Conservation (phyloP, 2,113 vertebrate genomes). For the Cranoglanis bouderius region DNA sequence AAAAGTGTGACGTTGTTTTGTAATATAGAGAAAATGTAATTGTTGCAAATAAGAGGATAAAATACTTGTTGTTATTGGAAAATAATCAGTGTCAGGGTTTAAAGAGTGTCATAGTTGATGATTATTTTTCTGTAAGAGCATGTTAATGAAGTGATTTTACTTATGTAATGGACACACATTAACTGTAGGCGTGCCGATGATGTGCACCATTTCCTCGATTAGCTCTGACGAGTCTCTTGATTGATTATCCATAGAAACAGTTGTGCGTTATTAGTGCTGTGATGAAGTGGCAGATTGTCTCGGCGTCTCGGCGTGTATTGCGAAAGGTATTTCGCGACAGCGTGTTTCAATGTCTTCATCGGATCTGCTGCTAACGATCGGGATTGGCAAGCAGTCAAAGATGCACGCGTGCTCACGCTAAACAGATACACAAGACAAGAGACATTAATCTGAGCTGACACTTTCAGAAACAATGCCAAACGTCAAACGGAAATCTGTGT, state of each 20-base stretch:
- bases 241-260: background rate
- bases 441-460: background rate
- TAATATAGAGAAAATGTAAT: background rate
- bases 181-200: background rate
- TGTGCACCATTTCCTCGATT: background rate
- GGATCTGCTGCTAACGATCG: conserved; percentile 11
- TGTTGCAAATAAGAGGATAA: background rate
- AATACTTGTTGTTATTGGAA: background rate
- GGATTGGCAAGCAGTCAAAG: conserved; percentile 30
- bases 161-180: background rate
- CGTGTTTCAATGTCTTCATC: background rate
- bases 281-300: conserved; percentile 13
- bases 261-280: background rate
- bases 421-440: conserved; percentile 19
- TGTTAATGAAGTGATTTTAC: background rate
- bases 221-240: background rate
- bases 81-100: background rate
- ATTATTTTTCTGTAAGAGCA: too few relatives aligned
- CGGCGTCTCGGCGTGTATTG: background rate
- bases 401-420: conserved; percentile 4
- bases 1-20: background rate
- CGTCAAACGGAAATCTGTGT: conserved; percentile 34
- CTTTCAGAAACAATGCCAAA: conserved; percentile 32
- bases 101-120: background rate
- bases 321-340: conserved; percentile 1